These are phyloP conservation scores for Thumatha senex DNA, from an alignment of 2,888 invertebrate species.

Conservation along the genomic window DNA sequence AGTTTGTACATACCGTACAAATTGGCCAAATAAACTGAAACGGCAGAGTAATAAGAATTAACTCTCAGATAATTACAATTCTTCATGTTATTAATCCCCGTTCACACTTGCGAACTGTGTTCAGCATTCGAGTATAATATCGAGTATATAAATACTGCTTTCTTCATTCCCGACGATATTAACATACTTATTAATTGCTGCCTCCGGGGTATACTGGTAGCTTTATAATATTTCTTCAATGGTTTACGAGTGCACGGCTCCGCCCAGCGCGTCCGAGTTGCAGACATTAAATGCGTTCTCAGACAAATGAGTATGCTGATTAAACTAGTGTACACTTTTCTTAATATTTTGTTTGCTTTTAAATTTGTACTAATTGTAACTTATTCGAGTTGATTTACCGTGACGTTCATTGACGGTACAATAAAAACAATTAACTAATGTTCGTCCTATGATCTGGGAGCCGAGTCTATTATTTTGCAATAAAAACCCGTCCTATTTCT, in stretches of 20 bases:
- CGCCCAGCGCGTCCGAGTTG: constrained; percentile 62
- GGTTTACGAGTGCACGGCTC: constrained; percentile 63
- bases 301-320: constrained; percentile 75
- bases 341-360: constrained; percentile 46
- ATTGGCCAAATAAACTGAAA: too few species aligned
- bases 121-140: constrained; percentile 40
- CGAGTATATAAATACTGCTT: constrained; percentile 42
- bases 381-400: constrained; percentile 10
- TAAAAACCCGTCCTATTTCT: too few species aligned
- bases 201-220: constrained; percentile 75
- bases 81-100: constrained; percentile 11
- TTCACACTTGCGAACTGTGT: constrained; percentile 49
- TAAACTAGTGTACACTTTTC: constrained; percentile 59
- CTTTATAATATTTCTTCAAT: constrained; percentile 73
- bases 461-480: too few species aligned
- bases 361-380: constrained; percentile 21
- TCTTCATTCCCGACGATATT: constrained; percentile 54
- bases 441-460: too few species aligned
- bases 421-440: too few species aligned
- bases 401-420: too few species aligned
- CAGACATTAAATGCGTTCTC: constrained; percentile 52
- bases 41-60: too few species aligned
- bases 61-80: too few species aligned
- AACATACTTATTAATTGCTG: constrained; percentile 78
- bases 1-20: too few species aligned